A percentile compares a stretch with the other conserved stretches of the same genome.
Conservation (phyloP, 2,888 invertebrate genomes). For the Hartigia nigra region DNA sequence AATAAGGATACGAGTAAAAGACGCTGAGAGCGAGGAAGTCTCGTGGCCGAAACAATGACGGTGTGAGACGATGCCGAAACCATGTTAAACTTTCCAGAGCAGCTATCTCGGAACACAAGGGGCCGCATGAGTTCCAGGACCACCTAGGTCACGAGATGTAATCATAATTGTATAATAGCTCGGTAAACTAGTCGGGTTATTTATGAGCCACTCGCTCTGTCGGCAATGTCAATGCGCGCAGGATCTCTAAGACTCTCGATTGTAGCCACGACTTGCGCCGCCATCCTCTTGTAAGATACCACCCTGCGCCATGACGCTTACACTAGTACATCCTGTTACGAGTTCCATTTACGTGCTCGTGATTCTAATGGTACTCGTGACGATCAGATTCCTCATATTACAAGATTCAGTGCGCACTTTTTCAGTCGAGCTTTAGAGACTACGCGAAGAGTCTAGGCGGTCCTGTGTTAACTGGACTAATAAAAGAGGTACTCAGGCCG, state of each 20-base stretch:
- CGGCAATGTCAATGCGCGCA: constrained; percentile 53
- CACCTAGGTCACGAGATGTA: constrained; percentile 57
- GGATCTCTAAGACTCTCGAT: constrained; percentile 28
- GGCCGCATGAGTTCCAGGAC: constrained; percentile 44
- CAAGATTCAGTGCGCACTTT: too few species aligned
- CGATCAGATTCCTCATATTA: too few species aligned
- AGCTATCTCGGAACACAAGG: constrained; percentile 33
- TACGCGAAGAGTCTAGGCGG: too few species aligned
- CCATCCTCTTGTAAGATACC: constrained; percentile 21
- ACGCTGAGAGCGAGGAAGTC: not conserved
- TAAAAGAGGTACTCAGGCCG: not conserved
- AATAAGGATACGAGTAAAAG: not conserved
- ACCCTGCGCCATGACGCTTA: constrained; percentile 34
- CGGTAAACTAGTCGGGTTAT: constrained; percentile 58
- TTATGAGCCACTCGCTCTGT: constrained; percentile 56
- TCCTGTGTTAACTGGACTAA: not conserved
- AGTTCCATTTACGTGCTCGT: constrained; percentile 30
- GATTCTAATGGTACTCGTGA: constrained; percentile 22
- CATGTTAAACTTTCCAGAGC: constrained; percentile 39
- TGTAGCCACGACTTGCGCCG: constrained; percentile 18
- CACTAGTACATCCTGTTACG: constrained; percentile 35
- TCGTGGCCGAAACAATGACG: constrained; percentile 35
- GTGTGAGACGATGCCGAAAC: constrained; percentile 23
- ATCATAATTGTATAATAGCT: constrained; percentile 63
- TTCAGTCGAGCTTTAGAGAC: too few species aligned